Base-by-base conservation (phyloP, 2,797 vertebrate genomes). In the Coregonus suidteri region DNA sequence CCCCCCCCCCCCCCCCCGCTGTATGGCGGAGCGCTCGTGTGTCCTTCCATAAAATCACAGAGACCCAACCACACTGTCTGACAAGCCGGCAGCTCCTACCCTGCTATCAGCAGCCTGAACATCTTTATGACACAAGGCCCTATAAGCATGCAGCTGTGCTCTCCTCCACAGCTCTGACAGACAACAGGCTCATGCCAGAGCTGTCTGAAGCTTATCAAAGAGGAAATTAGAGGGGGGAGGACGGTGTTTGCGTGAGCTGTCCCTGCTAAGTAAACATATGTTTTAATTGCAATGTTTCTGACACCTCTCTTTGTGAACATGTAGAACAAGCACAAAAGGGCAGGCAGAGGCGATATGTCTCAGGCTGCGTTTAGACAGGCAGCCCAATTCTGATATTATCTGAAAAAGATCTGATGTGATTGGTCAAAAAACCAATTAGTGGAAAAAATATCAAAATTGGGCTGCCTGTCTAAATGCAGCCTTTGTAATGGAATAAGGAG, bases 61-160 rank as follows among this genome's bases (percentile, higher is more conserved):
- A 9, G 71, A 77, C 4, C 65, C 15, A 74, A 72, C 34, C 25
- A 70, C 79, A 85, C 41, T 51, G 76, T 76, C 73, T 76, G 72
- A 84, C 73, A 77, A 62, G 35, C 34, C 9, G 72, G 79, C 62
- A 76, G 75, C 76, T 66, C 77, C 56, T 73, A 53, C 47, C 68
- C 47, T 14, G 69, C 81, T 72, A 77, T 75, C 80, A 85, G 51
- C 25, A 35, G 65, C 56, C 14, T 62, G n/a, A 75, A 84, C 66
- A 79, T 79, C 81, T 81, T 73, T 51, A 80, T 80, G 66, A 73
- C 71, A 34, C 30, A 52, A 11, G 0, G 74, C 54, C 54, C 59
- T 20, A 41, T 53, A 31, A 83, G 66, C 47, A 72, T 72, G 20
- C 66, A 70, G 47, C 30, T 52, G 73, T 66, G 30, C 52, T 71